Evolutionary conservation across 2,113 vertebrate species (phyloP).

Genomic region (Coreoperca whiteheadi): DNA sequence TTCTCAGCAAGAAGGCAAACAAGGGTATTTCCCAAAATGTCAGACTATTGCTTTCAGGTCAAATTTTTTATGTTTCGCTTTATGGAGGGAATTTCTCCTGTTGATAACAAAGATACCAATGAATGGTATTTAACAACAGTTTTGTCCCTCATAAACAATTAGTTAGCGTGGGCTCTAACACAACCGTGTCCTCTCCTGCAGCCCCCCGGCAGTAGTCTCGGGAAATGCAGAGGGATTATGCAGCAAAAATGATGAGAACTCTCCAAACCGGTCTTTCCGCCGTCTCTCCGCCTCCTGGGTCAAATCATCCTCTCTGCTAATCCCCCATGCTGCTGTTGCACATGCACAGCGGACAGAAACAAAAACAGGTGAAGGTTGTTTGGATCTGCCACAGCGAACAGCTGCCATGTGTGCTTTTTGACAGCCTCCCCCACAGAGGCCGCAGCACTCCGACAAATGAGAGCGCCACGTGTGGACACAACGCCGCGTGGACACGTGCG

Average conservation of each 20-base stretch:
- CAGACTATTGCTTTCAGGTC: no score
- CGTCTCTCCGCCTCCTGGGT: constrained; percentile 6
- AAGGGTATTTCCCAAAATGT: no score
- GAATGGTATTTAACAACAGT: background rate
- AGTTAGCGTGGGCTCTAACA: no score
- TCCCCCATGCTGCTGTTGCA: constrained; percentile 5
- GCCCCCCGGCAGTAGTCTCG: no score
- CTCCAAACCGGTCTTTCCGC: constrained; percentile 10
- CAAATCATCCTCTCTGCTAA: background rate
- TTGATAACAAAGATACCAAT: no score
- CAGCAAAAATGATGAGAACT: background rate
- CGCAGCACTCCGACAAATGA: constrained; percentile 3
- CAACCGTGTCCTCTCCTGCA: background rate
- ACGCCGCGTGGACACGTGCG: constrained; percentile 33
- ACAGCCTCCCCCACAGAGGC: constrained; percentile 20
- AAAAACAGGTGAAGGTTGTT: constrained; percentile 23
- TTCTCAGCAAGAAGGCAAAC: no score
- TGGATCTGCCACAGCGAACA: constrained; percentile 29
- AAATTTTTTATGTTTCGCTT: no score
- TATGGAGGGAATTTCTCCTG: no score
- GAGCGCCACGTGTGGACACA: constrained; percentile 25
- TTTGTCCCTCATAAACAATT: background rate
- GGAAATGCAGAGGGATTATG: constrained; percentile 5
- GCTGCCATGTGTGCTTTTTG: constrained; percentile 33
- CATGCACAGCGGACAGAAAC: constrained; percentile 14